Conservation (phyloP, 1,140 invertebrate genomes). For the Papilio dardanus region DNA sequence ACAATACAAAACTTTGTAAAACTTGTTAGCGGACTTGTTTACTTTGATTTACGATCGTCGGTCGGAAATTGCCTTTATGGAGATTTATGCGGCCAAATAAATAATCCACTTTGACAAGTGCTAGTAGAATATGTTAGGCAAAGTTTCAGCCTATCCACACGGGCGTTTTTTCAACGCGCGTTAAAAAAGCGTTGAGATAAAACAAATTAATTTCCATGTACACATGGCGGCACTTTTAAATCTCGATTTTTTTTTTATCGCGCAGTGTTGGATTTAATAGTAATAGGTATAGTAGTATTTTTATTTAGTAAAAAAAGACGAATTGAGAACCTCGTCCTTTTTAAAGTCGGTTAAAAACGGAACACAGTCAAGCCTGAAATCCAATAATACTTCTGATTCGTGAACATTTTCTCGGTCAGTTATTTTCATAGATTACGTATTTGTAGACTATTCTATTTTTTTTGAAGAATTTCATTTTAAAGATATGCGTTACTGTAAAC, state of each 20-base stretch:
- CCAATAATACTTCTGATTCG: constrained; percentile 60
- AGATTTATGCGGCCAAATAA: constrained; percentile 27
- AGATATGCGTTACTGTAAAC: too few species aligned
- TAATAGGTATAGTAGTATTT: not conserved
- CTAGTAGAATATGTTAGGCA: constrained; percentile 15
- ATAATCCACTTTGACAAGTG: constrained; percentile 23
- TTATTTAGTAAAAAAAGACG: too few species aligned
- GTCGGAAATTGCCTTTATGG: constrained; percentile 34
- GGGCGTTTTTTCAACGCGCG: too few species aligned
- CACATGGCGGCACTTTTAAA: too few species aligned
- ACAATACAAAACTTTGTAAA: constrained; percentile 25
- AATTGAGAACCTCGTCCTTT: too few species aligned
- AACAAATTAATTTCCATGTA: too few species aligned
- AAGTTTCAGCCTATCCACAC: too few species aligned
- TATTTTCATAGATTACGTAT: constrained; percentile 3
- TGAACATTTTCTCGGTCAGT: constrained; percentile 49
- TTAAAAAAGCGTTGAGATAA: too few species aligned
- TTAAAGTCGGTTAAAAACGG: constrained; percentile 41
- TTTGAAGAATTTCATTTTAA: not conserved
- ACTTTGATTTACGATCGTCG: constrained; percentile 19
- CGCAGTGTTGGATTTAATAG: too few species aligned
- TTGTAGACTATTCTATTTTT: not conserved
- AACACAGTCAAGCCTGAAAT: constrained; percentile 50
- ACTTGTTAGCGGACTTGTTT: constrained; percentile 18
- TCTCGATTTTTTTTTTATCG: too few species aligned